A percentile compares a stretch with the other conserved stretches of the same genome.
Conservation (phyloP, 2,113 vertebrate species). For the Cisticola juncidis region DNA sequence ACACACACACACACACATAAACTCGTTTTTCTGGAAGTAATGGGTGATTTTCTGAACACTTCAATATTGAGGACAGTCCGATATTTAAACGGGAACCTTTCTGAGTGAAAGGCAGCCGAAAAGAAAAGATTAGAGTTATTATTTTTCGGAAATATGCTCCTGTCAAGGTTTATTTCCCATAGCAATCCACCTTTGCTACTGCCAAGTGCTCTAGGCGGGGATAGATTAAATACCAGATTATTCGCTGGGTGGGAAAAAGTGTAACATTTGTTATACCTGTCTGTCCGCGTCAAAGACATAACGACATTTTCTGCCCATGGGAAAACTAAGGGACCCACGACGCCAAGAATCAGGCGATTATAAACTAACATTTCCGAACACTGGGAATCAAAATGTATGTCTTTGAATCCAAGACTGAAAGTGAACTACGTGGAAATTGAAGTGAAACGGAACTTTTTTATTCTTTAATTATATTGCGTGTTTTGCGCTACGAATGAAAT, state of each 20-base stretch:
- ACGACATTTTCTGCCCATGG: background rate
- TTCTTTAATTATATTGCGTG: background rate
- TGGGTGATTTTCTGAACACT: background rate
- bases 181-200: slow-evolving; percentile 66
- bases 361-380: background rate
- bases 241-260: slow-evolving; percentile 26
- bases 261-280: background rate
- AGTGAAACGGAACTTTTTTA: background rate
- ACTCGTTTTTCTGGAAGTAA: background rate
- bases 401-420: background rate
- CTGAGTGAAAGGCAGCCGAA: background rate
- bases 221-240: slow-evolving; percentile 58
- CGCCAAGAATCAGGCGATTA: background rate
- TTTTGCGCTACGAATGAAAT: background rate
- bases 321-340: background rate
- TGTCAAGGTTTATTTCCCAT: slow-evolving; percentile 78
- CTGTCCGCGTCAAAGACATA: background rate
- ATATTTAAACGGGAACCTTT: slow-evolving; percentile 11
- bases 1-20: too few species aligned
- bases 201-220: slow-evolving; percentile 55
- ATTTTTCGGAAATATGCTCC: slow-evolving; percentile 66
- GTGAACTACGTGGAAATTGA: background rate
- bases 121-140: slow-evolving; percentile 20
- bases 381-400: background rate
- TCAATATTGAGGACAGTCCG: background rate